These are phyloP conservation scores for Gonioctena quinquepunctata DNA, from an alignment of 1,140 invertebrate species.

Conservation along the genomic window DNA sequence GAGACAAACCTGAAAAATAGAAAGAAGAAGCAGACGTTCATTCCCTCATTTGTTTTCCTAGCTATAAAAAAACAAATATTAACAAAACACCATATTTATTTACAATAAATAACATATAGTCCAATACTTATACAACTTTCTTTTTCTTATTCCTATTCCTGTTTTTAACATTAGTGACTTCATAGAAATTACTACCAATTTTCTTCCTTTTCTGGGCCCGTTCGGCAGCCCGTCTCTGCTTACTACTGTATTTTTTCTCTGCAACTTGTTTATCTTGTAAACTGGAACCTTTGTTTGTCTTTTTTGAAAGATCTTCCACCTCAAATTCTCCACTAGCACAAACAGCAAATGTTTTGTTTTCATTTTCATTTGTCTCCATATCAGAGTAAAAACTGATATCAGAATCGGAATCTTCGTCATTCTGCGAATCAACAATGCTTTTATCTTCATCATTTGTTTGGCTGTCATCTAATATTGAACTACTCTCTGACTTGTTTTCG, in stretches of 20 bases:
- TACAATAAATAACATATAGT: background rate
- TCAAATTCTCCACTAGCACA: conserved; percentile 37
- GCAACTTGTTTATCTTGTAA: background rate
- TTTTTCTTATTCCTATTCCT: conserved; percentile 70
- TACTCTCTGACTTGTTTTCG: conserved; percentile 53
- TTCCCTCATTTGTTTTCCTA: too few relatives aligned
- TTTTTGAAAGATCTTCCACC: conserved; percentile 28
- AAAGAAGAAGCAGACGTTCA: too few relatives aligned
- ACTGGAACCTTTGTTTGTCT: conserved; percentile 15
- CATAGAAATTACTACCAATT: conserved; percentile 92
- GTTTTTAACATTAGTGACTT: conserved; percentile 92
- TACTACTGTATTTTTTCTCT: conserved; percentile 70
- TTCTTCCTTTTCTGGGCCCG: conserved; percentile 79
- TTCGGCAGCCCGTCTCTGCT: conserved; percentile 75
- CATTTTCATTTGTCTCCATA: conserved; percentile 60
- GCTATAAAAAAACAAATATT: too few relatives aligned
- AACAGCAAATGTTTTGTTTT: conserved; percentile 53
- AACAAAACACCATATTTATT: background rate
- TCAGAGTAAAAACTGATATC: conserved; percentile 66
- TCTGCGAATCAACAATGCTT: conserved; percentile 43
- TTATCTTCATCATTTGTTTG: conserved; percentile 48
- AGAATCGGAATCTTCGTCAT: conserved; percentile 46
- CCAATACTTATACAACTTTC: background rate
- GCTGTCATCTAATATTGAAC: background rate
- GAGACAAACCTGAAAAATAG: too few relatives aligned